Conservation (phyloP, 92 coral and sea anemone genomes). For the Plumapathes pennacea region DNA sequence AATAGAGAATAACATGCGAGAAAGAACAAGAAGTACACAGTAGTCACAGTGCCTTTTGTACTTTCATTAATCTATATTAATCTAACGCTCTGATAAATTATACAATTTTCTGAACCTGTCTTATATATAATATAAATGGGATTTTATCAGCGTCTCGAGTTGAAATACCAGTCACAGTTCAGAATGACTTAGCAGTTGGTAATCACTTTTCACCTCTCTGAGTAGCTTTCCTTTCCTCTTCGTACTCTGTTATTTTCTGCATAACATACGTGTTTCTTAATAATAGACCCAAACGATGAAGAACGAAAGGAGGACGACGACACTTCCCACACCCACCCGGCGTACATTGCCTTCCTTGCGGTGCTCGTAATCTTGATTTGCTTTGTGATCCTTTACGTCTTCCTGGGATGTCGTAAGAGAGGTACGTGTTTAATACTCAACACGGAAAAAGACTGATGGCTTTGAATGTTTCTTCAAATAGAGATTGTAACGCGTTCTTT, state of each 20-base stretch:
- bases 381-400: conserved; percentile 44
- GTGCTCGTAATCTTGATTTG: conserved; percentile 41
- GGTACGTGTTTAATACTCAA: no score
- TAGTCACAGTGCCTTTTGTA: no score
- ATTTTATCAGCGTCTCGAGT: no score
- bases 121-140: no score
- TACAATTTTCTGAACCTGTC: not conserved
- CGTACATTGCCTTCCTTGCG: conserved; percentile 44
- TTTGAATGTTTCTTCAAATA: no score
- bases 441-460: no score
- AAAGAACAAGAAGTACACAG: no score
- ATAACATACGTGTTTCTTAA: not conserved
- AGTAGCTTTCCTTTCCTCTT: not conserved
- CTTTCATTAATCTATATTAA: no score
- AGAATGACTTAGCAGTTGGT: no score
- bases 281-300: not conserved
- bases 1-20: no score
- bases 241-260: not conserved
- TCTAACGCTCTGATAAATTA: not conserved
- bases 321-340: not conserved
- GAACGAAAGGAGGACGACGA: conserved; percentile 2
- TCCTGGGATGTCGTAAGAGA: conserved; percentile 11
- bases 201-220: no score
- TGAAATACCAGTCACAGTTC: not conserved
- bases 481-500: no score